Conservation (phyloP, 2,888 invertebrate genomes). For the Julus scandinavius region DNA sequence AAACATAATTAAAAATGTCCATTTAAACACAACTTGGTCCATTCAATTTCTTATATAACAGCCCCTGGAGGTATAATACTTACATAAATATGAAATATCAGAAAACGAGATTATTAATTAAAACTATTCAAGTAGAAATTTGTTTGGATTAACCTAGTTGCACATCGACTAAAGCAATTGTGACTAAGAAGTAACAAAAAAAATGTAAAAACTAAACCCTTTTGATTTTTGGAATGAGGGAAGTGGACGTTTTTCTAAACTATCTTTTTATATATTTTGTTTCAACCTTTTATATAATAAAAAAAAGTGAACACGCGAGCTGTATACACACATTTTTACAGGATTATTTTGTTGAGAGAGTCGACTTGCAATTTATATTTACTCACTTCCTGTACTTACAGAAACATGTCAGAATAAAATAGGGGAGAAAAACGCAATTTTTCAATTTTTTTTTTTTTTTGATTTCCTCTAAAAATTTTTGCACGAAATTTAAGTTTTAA, state of each 20-base stretch:
- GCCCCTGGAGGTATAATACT: neutral
- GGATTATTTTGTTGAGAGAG: conserved; percentile 40
- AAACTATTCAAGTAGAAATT: conserved; percentile 36
- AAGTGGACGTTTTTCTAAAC: conserved; percentile 42
- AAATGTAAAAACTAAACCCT: neutral
- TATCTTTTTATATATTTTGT: conserved; percentile 7
- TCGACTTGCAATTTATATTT: conserved; percentile 19
- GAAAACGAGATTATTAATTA: neutral
- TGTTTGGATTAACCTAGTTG: conserved; percentile 17
- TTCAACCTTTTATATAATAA: neutral
- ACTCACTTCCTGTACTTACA: conserved; percentile 25
- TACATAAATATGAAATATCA: neutral
- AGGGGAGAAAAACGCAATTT: conserved; percentile 1
- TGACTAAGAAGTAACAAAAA: neutral
- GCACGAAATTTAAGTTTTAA: conserved; percentile 33
- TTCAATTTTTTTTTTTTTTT: neutral
- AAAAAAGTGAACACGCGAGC: conserved; percentile 10
- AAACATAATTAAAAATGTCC: neutral
- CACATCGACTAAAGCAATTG: neutral
- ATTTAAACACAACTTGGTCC: neutral
- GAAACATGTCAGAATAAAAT: conserved; percentile 40
- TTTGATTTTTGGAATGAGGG: conserved; percentile 45
- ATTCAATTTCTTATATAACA: neutral
- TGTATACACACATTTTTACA: neutral
- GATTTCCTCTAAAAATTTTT: neutral